Evolutionary conservation across 1,140 invertebrate species (phyloP).

Genomic region (Leptinotarsa undecemlineata): DNA sequence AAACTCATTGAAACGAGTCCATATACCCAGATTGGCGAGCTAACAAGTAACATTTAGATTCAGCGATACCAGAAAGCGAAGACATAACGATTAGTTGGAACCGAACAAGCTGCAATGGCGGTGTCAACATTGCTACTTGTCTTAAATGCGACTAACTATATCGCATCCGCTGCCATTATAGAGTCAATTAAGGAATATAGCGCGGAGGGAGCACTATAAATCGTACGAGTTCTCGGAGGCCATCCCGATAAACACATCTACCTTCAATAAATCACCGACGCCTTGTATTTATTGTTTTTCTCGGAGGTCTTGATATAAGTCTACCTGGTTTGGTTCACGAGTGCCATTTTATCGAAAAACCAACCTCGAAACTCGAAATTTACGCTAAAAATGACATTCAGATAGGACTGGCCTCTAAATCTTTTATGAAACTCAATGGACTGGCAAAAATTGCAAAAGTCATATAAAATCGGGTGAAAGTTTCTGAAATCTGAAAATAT

Average conservation of each 20-base stretch:
- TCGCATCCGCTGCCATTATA: conserved; percentile 41
- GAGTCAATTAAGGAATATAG: conserved; percentile 47
- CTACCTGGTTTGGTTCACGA: no score
- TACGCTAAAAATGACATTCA: no score
- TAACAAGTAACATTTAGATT: conserved; percentile 14
- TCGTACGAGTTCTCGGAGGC: conserved; percentile 42
- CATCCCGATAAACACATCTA: conserved; percentile 36
- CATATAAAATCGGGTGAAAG: no score
- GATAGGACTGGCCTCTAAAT: no score
- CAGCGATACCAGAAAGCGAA: conserved; percentile 14
- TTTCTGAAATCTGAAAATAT: no score
- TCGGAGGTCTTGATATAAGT: neutral
- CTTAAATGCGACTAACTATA: conserved; percentile 31
- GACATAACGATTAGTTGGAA: conserved; percentile 37
- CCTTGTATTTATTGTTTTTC: conserved; percentile 8
- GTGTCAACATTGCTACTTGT: conserved; percentile 33
- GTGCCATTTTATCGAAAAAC: no score
- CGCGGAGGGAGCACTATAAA: conserved; percentile 43
- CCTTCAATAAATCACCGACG: neutral
- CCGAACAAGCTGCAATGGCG: conserved; percentile 22
- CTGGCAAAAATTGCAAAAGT: no score
- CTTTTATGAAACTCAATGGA: no score
- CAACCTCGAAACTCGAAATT: no score
- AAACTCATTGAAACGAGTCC: conserved; percentile 12
- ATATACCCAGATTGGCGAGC: neutral